Base-by-base conservation (phyloP, 1,140 invertebrate genomes). In the Leucophenga varia region DNA sequence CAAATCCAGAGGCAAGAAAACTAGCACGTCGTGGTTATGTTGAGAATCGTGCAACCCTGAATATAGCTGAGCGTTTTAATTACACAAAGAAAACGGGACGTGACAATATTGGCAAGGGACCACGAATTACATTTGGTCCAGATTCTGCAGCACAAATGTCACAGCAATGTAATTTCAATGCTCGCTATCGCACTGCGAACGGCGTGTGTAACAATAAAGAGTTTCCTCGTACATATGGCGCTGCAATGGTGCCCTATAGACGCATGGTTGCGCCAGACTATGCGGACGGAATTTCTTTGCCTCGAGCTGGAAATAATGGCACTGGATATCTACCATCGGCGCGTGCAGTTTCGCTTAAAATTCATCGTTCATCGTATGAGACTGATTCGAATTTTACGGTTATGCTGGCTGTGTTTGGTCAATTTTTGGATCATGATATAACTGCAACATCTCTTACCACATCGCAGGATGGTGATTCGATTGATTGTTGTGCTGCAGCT, bases 401-500 rank as follows among this genome's bases (percentile, higher is more conserved):
- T 0, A 89, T 91, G 86, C 60, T 90, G 35, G 88, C 88, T 0
- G 87, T 90, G 8, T 98, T 93, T 84, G 95, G 95, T 1, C 95
- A 98, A 78, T 97, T 98, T 74, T 59, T 97, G 12, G 95, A 98
- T 74, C 96, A 98, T 64, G 96, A 98, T 61, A 85, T 98, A 18
- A 91, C 89, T 0, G 86, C 87, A 2, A 93, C 90, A 0, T 89
- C 89, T 0, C 63, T 89, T 3, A 90, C 81, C 52, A 84, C 86
- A 56, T 84, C 84, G 0, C 56, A 64, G 47, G 74, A 76, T 44
- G 72, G 72, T 1, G 68, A 73, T 14, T 72, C 74, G 4, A 76
- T 76, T 5, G 56, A 76, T 45, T 76, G 73, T 35, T 74, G 74
- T 45, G 12, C 43, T 2, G 20, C 32, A 28, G 44, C 47, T 14